Base-by-base conservation (phyloP, 2,797 vertebrate species). In the Eospalax fontanierii region DNA sequence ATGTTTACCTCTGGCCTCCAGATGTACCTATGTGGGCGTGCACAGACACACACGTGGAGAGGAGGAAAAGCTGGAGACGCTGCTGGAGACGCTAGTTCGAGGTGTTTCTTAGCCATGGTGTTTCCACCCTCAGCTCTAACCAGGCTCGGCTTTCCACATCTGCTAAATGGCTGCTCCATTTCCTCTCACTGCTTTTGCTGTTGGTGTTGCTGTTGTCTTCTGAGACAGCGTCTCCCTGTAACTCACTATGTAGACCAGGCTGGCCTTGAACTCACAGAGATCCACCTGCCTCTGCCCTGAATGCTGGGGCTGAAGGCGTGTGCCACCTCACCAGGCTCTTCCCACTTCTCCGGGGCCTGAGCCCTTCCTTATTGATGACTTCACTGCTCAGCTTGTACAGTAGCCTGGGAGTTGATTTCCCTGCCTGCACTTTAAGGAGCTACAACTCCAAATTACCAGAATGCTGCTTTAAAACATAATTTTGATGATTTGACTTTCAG, bases 391-490 rank as follows among this genome's bases (percentile, higher is more conserved):
- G 59, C 87, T 68, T 38, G 24, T 88, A 12, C 8, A 33, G 1
- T 26, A 79, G 38, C 9, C 50, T 63, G 11, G 43, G 18, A 86
- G 74, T 11, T 74, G 14, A 73, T 38, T 87, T 70, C 33, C 33
- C 22, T 40, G 9, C 11, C 40, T 90, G 18, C 85, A 76, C 68
- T 86, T n/a, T 87, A 90, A 89, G 43, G 73, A 94, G 61, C 28
- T 1, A 28, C 1, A 50, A 26, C 11, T 50, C 33, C 1, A 88
- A 88, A n/a, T 26, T 26, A 33, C 30, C 38, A 61, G n/a, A 43
- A 8, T 40, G 19, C 33, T 94, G 26, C 28, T 95, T 92, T 92
- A 61, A 71, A 87, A 76, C 35, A 35, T 80, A 68, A 40, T 75
- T 89, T 75, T 76, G 61, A 89, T n/a, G 19, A 33, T 24, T 15